phyloP scores from a whole-genome alignment of 2,113 vertebrate species.

The Salvator merianae region DNA sequence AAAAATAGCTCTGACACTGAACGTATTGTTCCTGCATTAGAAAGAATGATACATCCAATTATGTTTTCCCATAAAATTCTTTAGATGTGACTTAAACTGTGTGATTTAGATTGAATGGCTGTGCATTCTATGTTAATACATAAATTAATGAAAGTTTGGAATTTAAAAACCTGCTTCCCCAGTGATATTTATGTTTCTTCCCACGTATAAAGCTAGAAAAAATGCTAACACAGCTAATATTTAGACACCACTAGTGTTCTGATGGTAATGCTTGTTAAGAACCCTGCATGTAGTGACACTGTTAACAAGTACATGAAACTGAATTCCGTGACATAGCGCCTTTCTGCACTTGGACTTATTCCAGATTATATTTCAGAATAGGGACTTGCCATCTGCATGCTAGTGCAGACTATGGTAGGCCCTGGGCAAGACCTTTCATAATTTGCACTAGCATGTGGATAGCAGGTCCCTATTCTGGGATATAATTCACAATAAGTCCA shows the following conservation, averaged over 20 bases:
- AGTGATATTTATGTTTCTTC: constrained; percentile 38
- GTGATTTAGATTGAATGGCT: constrained; percentile 36
- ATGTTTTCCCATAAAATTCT: constrained; percentile 33
- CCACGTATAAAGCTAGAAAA: constrained; percentile 21
- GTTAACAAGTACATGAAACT: constrained; percentile 22
- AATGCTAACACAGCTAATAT: constrained; percentile 18
- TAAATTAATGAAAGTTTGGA: constrained; percentile 28
- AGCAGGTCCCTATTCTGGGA: too few species aligned
- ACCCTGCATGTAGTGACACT: not conserved
- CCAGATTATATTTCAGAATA: too few species aligned
- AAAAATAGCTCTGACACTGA: constrained; percentile 40
- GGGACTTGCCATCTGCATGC: too few species aligned
- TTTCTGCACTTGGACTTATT: too few species aligned
- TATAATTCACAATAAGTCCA: too few species aligned
- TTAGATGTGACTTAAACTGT: constrained; percentile 36
- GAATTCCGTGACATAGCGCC: constrained; percentile 11
- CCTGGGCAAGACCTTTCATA: too few species aligned
- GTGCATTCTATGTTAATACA: constrained; percentile 31
- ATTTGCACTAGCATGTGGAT: too few species aligned
- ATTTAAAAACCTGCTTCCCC: constrained; percentile 25
- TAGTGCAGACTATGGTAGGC: too few species aligned
- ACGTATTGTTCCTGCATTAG: constrained; percentile 45
- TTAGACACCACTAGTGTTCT: not conserved
- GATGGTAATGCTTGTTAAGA: constrained; percentile 5
- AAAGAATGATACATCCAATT: constrained; percentile 52